phyloP scores from a whole-genome alignment of 2,797 vertebrate species.

The Anguilla pacifica region DNA sequence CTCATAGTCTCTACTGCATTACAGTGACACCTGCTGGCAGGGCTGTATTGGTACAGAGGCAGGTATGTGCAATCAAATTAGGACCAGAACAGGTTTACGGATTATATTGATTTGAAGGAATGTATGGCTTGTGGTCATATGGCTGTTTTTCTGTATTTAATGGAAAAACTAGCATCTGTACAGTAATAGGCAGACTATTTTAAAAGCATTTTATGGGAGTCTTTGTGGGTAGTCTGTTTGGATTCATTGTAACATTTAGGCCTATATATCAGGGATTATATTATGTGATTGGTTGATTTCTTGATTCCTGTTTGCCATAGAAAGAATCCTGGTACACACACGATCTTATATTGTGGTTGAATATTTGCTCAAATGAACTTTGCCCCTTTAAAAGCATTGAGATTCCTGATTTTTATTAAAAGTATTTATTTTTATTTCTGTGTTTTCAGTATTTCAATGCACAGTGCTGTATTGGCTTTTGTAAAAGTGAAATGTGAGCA shows the following conservation, averaged over 20 bases:
- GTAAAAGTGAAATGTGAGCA: background rate
- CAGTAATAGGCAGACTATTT: background rate
- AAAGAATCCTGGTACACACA: background rate
- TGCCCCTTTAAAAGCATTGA: background rate
- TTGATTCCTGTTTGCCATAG: background rate
- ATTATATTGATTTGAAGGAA: background rate
- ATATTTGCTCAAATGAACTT: background rate
- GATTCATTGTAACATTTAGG: background rate
- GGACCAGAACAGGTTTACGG: background rate
- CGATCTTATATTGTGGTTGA: background rate
- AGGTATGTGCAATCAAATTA: background rate
- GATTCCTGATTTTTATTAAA: background rate
- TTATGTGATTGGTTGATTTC: background rate
- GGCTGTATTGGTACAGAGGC: background rate
- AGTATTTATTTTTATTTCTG: background rate
- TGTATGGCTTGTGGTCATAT: background rate
- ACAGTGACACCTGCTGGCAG: slow-evolving; percentile 14
- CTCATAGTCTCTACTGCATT: background rate
- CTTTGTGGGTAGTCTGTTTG: background rate
- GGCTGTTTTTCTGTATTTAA: background rate
- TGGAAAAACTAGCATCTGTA: background rate
- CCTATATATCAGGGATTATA: background rate
- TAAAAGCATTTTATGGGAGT: background rate
- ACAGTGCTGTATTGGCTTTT: background rate
- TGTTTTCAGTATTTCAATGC: background rate